Conservation (phyloP, 2,797 vertebrate genomes). For the Alcedo quadribrachys region DNA sequence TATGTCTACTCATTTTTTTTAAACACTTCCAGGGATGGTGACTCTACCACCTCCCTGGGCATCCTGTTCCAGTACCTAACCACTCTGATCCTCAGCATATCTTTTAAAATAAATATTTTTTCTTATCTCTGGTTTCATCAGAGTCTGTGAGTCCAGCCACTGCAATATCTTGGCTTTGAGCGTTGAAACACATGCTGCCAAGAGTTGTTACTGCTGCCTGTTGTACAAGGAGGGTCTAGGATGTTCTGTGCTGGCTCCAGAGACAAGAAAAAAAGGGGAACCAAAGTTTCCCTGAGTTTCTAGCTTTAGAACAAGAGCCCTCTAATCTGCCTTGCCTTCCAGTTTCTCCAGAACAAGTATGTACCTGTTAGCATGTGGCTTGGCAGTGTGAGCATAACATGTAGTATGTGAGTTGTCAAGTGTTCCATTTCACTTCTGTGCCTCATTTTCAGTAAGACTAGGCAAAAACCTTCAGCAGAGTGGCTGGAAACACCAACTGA, state of each 20-base stretch:
- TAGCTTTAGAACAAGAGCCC: not conserved
- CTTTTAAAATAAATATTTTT: not conserved
- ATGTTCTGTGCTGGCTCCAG: not conserved
- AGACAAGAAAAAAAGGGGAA: not conserved
- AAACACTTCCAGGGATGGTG: too few species aligned
- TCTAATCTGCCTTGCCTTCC: not conserved
- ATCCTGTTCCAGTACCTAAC: too few species aligned
- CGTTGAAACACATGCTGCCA: not conserved
- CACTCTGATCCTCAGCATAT: not conserved
- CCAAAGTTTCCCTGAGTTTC: not conserved
- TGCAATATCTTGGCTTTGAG: not conserved
- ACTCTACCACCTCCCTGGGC: too few species aligned
- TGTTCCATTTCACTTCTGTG: not conserved
- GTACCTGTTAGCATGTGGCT: not conserved
- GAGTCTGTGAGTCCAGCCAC: not conserved
- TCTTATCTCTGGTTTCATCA: not conserved
- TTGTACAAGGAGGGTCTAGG: not conserved
- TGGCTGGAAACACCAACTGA: not conserved
- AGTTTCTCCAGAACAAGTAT: not conserved
- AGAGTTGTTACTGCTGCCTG: not conserved
- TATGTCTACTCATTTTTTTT: too few species aligned
- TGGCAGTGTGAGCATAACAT: not conserved
- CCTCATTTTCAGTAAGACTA: not conserved
- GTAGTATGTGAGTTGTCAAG: not conserved
- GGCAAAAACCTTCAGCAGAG: not conserved